Conservation (phyloP, 2,888 invertebrate genomes). For the Philhelius pedissequus region DNA sequence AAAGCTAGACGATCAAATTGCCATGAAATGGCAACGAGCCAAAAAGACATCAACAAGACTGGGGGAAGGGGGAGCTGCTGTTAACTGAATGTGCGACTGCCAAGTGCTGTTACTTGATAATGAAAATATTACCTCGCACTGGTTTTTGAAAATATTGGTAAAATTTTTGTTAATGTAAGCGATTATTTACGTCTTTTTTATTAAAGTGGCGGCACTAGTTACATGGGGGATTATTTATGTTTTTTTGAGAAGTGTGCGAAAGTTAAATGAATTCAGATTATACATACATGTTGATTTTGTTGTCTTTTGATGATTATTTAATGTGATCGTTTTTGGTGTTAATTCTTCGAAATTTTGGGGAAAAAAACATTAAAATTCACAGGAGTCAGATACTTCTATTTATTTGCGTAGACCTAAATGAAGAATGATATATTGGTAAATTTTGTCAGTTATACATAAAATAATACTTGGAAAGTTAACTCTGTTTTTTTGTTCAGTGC, state of each 20-base stretch:
- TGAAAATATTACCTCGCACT: conserved; percentile 10
- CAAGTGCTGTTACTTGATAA: conserved; percentile 14
- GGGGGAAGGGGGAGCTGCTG: background rate
- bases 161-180: conserved; percentile 23
- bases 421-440: too few relatives aligned
- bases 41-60: background rate
- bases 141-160: conserved; percentile 20
- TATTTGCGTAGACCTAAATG: too few relatives aligned
- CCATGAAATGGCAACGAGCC: conserved; percentile 29
- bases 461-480: too few relatives aligned
- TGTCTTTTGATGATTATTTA: too few relatives aligned
- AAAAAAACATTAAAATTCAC: too few relatives aligned
- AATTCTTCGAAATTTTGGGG: too few relatives aligned
- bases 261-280: background rate
- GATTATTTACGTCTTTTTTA: background rate
- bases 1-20: conserved; percentile 14
- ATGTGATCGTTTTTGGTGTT: too few relatives aligned
- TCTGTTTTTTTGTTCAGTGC: too few relatives aligned
- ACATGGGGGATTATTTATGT: background rate
- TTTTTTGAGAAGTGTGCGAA: background rate
- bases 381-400: too few relatives aligned
- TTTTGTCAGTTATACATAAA: too few relatives aligned
- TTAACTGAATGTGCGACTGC: background rate
- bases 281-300: too few relatives aligned
- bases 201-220: background rate